These are phyloP conservation scores for Epistrophe grossulariae DNA, from an alignment of 2,888 invertebrate species.

Conservation along the genomic window DNA sequence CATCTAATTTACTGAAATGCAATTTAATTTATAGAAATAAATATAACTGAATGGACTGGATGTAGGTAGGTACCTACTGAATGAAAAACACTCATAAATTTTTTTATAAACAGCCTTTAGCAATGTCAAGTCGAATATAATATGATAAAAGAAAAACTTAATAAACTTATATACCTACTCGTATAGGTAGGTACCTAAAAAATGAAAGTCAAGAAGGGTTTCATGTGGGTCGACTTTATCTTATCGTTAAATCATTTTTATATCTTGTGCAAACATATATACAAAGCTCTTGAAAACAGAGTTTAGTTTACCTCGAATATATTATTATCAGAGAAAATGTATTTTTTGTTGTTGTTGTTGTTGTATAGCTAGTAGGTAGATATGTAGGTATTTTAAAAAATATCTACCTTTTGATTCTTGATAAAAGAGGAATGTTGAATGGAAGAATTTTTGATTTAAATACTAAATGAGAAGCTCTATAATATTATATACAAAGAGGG, in stretches of 20 bases:
- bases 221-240: constrained; percentile 1
- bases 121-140: neutral
- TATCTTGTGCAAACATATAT: neutral
- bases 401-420: neutral
- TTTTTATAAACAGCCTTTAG: neutral
- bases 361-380: no score
- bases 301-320: constrained; percentile 6
- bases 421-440: neutral
- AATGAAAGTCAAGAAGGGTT: neutral
- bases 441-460: constrained; percentile 4
- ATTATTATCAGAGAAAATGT: constrained; percentile 6
- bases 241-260: constrained; percentile 9
- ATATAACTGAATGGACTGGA: no score
- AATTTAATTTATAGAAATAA: neutral
- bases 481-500: neutral
- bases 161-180: neutral
- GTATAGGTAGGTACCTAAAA: no score
- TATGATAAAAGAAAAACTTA: neutral
- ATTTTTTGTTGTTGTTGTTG: neutral
- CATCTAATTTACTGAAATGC: neutral
- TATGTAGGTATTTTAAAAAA: neutral
- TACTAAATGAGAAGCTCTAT: constrained; percentile 10
- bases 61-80: neutral
- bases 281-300: constrained; percentile 3
- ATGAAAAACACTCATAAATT: neutral